Evolutionary conservation across 92 coral and sea anemone species (phyloP).

Genomic region (Meandrina meandrites): DNA sequence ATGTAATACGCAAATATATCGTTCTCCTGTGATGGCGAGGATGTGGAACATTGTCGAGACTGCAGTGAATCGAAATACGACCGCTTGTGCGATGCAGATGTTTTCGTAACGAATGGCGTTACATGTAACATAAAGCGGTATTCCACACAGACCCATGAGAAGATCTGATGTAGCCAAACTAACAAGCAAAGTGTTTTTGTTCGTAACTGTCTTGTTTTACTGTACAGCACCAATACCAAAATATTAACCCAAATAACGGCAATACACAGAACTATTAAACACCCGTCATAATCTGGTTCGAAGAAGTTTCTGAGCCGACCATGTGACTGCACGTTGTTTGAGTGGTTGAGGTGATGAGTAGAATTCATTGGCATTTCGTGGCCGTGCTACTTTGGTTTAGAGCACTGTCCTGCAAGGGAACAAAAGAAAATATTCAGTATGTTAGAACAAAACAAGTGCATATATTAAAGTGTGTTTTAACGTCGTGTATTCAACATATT

Average conservation of each 20-base stretch:
- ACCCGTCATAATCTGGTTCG: conserved; percentile 62
- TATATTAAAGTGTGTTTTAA: background rate
- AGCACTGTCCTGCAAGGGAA: background rate
- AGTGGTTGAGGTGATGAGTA: background rate
- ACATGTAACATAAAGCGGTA: conserved; percentile 68
- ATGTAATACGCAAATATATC: conserved; percentile 79
- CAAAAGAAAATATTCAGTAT: no score
- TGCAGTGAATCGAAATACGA: conserved; percentile 76
- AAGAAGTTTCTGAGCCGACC: conserved; percentile 13
- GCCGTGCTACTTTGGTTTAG: background rate
- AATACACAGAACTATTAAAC: conserved; percentile 54
- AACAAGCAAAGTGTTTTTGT: conserved; percentile 72
- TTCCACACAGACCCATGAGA: conserved; percentile 70
- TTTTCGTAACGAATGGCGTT: conserved; percentile 47
- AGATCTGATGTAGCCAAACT: conserved; percentile 71
- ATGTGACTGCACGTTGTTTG: background rate
- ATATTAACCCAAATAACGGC: conserved; percentile 51
- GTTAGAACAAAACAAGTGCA: background rate
- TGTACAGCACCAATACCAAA: conserved; percentile 56
- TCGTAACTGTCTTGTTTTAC: conserved; percentile 50
- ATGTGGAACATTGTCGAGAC: conserved; percentile 93
- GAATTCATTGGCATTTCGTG: background rate
- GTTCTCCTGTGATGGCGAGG: conserved; percentile 83
- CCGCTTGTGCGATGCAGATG: conserved; percentile 71
- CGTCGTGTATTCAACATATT: no score